Evolutionary conservation across 2,113 vertebrate genomes (phyloP).

Genomic region (Greenwoodochromis staneri): DNA sequence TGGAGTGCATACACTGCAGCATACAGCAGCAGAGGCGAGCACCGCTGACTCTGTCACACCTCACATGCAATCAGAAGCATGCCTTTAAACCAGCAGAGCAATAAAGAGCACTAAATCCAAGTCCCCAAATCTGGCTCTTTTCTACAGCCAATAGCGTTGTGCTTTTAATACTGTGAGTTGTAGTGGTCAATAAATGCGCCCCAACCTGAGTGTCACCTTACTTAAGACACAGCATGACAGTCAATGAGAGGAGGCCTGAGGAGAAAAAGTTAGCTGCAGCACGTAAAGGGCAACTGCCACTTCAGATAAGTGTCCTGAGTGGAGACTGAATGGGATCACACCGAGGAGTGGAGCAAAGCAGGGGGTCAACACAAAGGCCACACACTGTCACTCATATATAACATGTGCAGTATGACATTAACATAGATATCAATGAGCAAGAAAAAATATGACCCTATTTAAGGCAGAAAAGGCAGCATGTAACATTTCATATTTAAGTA

Average conservation of each 20-base stretch:
- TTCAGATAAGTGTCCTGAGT: not conserved
- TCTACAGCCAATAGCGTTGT: not conserved
- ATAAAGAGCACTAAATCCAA: not conserved
- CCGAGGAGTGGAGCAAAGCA: not conserved
- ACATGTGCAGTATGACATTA: not conserved
- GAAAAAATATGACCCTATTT: not conserved
- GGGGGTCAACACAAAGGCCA: not conserved
- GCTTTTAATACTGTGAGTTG: not conserved
- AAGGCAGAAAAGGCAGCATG: not conserved
- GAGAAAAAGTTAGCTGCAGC: conserved; percentile 6
- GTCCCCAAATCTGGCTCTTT: not conserved
- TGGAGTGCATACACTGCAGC: conserved; percentile 38
- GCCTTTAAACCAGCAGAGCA: not conserved
- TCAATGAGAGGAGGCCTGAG: not conserved
- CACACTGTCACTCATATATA: not conserved
- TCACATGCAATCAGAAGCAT: not conserved
- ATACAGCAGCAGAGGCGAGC: not conserved
- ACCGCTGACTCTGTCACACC: not conserved
- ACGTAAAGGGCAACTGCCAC: conserved; percentile 44
- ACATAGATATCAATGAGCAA: not conserved
- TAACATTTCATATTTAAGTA: not conserved
- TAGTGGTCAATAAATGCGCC: not conserved
- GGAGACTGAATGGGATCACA: not conserved
- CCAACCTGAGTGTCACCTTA: conserved; percentile 1
- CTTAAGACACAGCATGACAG: not conserved